Base-by-base conservation (phyloP, 2,113 vertebrate genomes). In the Bombycilla garrulus region DNA sequence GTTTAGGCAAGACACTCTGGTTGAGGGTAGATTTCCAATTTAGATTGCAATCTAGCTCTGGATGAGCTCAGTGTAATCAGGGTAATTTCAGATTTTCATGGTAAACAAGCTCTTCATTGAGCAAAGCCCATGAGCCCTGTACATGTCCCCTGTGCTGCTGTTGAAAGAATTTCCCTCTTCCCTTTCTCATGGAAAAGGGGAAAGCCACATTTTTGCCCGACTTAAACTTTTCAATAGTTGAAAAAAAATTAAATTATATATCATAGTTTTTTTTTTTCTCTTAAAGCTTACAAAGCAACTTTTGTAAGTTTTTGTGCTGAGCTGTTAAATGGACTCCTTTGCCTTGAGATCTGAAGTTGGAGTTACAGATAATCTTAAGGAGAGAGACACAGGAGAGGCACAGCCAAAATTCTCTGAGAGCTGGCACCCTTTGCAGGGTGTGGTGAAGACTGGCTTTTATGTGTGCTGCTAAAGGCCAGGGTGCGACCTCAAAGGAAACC, bases 401-500 rank as follows among this genome's bases (percentile, higher is more conserved):
- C 16, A 81, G 93, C 90, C 86, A 91, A 87, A 97, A 90, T 42
- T 51, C 66, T 86, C 79, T 81, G 91, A 80, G 95, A 96, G 95
- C 88, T 97, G 95, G 95, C 97, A 84, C 44, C 64, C 28, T 80
- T 50, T 76, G 72, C 96, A 97, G 95, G 98, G 96, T 79, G 96
- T 92, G 95, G 95, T 95, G 86, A 71, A 95, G 96, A 69, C 90
- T 56, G 45, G 64, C 96, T 98, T 98, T 97, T 86, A 95, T 97
- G 94, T 93, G 82, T 86, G 53, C 66, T 96, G 97, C 97, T 95
- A 51, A 97, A 95, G 97, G 97, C 96, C 96, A 92, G 97, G 97
- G 98, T 97, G 98, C 95, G 88, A 97, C 97, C 94, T 97, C 97
- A 97, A 96, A 92, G 65, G 82, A 95, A 84, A 84, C 82, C 61